Conservation (phyloP, 2,888 invertebrate species). For the Ditula angustiorana region DNA sequence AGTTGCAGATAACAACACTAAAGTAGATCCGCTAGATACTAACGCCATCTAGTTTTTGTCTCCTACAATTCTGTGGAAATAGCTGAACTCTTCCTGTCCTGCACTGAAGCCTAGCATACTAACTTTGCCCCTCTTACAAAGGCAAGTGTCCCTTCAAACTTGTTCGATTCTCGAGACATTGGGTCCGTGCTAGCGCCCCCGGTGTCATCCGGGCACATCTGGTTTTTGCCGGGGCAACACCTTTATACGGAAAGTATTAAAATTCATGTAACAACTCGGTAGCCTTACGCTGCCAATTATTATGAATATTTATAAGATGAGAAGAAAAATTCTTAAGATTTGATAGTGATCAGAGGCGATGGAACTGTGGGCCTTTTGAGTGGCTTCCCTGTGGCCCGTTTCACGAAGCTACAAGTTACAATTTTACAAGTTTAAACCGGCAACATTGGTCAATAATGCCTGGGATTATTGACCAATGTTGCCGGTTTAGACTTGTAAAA, state of each 20-base stretch:
- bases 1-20: neutral
- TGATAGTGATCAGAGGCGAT: slow-evolving; percentile 57
- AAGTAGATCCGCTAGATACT: slow-evolving; percentile 1
- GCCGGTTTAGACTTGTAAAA: too few species aligned
- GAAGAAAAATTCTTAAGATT: slow-evolving; percentile 62
- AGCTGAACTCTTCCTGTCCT: slow-evolving; percentile 35
- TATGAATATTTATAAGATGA: slow-evolving; percentile 71
- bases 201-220: slow-evolving; percentile 34
- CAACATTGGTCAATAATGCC: too few species aligned
- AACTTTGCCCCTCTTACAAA: neutral
- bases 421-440: too few species aligned
- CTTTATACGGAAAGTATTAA: slow-evolving; percentile 64
- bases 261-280: slow-evolving; percentile 65
- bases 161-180: neutral
- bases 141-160: neutral
- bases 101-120: slow-evolving; percentile 22
- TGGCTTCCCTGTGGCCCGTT: neutral
- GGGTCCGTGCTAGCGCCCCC: slow-evolving; percentile 2
- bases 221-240: slow-evolving; percentile 53
- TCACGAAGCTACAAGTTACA: too few species aligned
- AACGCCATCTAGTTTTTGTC: slow-evolving; percentile 30
- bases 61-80: slow-evolving; percentile 18
- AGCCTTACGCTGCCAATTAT: slow-evolving; percentile 56
- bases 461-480: too few species aligned
- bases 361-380: neutral